Evolutionary conservation across 2,797 vertebrate species (phyloP).

Genomic region (Enteromius fasciolatus): DNA sequence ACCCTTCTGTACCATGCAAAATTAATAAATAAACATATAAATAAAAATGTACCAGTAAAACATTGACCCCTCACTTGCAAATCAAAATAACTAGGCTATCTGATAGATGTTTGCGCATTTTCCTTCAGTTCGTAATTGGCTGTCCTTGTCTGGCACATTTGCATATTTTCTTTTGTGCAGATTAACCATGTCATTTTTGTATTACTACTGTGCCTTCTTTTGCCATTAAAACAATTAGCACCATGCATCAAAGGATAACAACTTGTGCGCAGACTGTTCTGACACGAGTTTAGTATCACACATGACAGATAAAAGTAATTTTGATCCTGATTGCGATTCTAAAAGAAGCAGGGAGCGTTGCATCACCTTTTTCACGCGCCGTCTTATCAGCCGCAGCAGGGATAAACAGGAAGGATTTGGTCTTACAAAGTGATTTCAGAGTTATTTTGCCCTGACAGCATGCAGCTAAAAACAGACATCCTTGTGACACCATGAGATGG

Average conservation of each 20-base stretch:
- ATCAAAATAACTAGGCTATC: background rate
- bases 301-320: constrained; percentile 23
- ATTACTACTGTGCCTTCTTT: constrained; percentile 2
- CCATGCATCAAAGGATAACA: constrained; percentile 3
- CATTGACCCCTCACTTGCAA: background rate
- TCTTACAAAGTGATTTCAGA: constrained; percentile 36
- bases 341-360: constrained; percentile 17
- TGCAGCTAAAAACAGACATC: constrained; percentile 28
- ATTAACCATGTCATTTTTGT: constrained; percentile 1
- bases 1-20: background rate
- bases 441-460: constrained; percentile 32
- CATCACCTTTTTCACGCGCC: constrained; percentile 8
- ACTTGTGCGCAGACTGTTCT: background rate
- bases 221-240: constrained; percentile 19
- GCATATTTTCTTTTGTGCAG: constrained; percentile 8
- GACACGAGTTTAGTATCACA: background rate
- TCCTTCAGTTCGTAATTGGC: background rate
- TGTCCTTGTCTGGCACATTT: background rate
- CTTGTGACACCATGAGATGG: constrained; percentile 11
- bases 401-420: constrained; percentile 47
- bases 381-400: constrained; percentile 33
- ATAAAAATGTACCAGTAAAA: background rate
- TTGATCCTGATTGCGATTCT: background rate
- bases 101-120: background rate
- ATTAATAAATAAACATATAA: background rate